Percentiles rank a stretch among this genome's conserved stretches.
phyloP scores from a whole-genome alignment of 2,797 vertebrate genomes.

The Hypotaenidia okinawae region DNA sequence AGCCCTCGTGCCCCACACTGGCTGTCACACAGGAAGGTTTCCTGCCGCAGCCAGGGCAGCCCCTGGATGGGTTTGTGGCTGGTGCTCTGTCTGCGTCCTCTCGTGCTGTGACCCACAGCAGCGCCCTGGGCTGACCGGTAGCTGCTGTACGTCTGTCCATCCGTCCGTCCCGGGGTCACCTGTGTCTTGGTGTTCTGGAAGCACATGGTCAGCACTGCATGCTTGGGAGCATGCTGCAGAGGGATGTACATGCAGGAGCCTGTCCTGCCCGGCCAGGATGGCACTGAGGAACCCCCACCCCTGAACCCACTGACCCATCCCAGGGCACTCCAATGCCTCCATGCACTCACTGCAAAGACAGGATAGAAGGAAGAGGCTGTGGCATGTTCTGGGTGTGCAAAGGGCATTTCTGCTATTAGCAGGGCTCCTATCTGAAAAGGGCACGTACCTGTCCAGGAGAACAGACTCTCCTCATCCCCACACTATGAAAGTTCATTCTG shows the following conservation, averaged over 20 bases:
- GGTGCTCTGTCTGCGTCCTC: not conserved
- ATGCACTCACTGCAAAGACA: no score
- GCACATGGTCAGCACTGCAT: not conserved
- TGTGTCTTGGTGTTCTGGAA: fast-evolving
- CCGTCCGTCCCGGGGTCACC: not conserved
- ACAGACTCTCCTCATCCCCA: not conserved
- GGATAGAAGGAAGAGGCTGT: not conserved
- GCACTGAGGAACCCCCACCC: no score
- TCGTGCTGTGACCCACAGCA: not conserved
- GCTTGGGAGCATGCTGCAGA: no score
- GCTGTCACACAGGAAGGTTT: no score
- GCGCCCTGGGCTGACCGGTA: not conserved
- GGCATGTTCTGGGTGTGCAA: not conserved
- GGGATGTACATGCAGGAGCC: not conserved
- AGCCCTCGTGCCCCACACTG: no score
- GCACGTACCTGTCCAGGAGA: not conserved
- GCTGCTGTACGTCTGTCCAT: not conserved
- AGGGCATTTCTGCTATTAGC: not conserved
- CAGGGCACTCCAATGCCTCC: not conserved
- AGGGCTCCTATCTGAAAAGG: not conserved
- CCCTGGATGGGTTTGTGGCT: fast-evolving
- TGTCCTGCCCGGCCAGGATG: not conserved
- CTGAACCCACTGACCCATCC: no score
- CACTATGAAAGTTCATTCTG: not conserved
- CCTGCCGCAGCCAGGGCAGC: not conserved